These are phyloP conservation scores for Pipistrellus kuhlii DNA, from an alignment of 2,797 vertebrate genomes.

Conservation along the genomic window DNA sequence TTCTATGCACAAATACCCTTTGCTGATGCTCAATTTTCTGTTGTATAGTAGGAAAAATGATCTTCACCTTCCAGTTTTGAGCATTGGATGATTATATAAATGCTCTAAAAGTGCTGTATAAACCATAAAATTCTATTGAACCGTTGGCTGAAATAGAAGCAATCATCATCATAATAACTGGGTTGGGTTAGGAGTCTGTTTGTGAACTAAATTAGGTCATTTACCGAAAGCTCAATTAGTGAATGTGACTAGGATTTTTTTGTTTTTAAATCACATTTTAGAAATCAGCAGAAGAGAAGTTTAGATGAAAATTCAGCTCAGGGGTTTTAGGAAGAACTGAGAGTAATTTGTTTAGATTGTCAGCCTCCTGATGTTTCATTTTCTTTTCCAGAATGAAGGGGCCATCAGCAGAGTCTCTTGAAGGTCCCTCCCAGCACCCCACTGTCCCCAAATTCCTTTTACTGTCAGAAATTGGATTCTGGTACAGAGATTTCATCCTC, in stretches of 20 bases:
- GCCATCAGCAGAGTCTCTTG: neutral
- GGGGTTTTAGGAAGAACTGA: conserved; percentile 27
- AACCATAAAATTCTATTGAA: neutral
- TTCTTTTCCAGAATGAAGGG: conserved; percentile 58
- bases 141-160: conserved; percentile 17
- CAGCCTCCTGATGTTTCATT: neutral
- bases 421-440: neutral
- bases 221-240: conserved; percentile 63
- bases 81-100: neutral
- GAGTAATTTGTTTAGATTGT: neutral
- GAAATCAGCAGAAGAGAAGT: conserved; percentile 35
- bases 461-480: conserved; percentile 25
- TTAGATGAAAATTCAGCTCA: neutral
- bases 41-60: neutral
- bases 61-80: conserved; percentile 2
- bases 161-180: neutral
- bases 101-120: neutral
- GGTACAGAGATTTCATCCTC: neutral
- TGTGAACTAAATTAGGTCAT: conserved; percentile 64
- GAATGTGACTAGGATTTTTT: neutral
- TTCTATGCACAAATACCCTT: conserved; percentile 43
- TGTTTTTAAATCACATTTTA: neutral
- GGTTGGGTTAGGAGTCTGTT: conserved; percentile 53
- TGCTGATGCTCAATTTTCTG: neutral
- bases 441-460: conserved; percentile 11